Base-by-base conservation (phyloP, 2,888 invertebrate genomes). In the Schizotus pectinicornis region DNA sequence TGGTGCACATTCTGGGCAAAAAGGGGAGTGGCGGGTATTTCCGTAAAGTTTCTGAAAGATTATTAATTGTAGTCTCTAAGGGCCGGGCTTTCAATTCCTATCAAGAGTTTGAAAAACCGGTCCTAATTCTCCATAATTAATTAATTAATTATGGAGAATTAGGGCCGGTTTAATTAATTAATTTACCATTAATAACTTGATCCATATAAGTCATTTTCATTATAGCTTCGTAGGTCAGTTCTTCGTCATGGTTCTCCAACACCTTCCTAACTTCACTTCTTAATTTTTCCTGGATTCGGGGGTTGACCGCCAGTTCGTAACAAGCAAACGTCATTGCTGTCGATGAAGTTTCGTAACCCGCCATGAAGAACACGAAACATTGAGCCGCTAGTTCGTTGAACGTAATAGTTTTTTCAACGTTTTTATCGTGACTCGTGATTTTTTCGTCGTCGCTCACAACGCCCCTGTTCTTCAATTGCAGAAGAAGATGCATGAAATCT, bases 401-500 rank as follows among this genome's bases (percentile, higher is more conserved):
- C 6, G 57, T 61, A 6, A 68, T 45, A 0, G 50, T 22, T 43
- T 45, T 36, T 22, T 56, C 55, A 37, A 9, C 12, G 6, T 34
- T 35, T 34, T 42, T 42, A 6, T 62, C 59, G 3, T 58, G 53
- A 7, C 38, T 38, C 13, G 5, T 3, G 5, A 55, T 35, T 36
- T 68, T 51, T 3, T 60, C 69, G 42, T 70, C 62, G 43, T 50
- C 65, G 36, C 8, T 70, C 70, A 59, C 77, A 74, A 31, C 66
- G 3, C 66, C 71, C 11, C 63, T 68, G 34, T 80, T 78, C 62
- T 81, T 82, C 38, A 84, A 63, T 35, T 84, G 79, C 11, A 83
- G 73, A 47, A 85, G 72, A 3, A 84, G 67, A 59, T 86, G 82
- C 53, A 87, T 70, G 59, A 86, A 85, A 71, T 84, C 85, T 53